A percentile compares a stretch with the other conserved stretches of the same genome.
Conservation (phyloP, 2,888 invertebrate species). For the Margaritifera margaritifera region DNA sequence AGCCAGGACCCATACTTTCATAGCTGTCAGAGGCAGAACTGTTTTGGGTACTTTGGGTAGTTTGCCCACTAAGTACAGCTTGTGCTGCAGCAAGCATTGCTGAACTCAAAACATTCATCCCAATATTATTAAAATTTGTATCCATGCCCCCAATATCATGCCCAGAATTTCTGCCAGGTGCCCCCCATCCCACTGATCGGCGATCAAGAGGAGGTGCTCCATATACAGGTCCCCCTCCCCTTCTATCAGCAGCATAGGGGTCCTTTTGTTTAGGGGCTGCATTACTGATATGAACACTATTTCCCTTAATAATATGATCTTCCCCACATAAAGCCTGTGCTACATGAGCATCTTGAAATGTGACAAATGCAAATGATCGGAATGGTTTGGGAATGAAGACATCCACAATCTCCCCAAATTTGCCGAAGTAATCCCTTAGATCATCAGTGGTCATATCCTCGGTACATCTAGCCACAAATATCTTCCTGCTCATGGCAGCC, state of each 20-base stretch:
- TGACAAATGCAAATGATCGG: constrained; percentile 83
- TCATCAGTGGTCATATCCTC: constrained; percentile 93
- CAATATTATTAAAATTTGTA: constrained; percentile 45
- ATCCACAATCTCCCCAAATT: constrained; percentile 94
- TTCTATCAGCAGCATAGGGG: constrained; percentile 1
- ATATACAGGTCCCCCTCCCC: constrained; percentile 9
- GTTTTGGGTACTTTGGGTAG: constrained; percentile 8
- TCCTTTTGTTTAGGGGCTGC: constrained; percentile 66
- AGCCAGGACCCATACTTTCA: constrained; percentile 34
- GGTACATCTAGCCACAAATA: constrained; percentile 94
- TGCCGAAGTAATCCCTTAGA: constrained; percentile 86
- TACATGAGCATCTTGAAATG: constrained; percentile 91
- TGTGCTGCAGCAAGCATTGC: constrained; percentile 66
- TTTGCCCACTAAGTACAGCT: constrained; percentile 57
- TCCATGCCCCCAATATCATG: constrained; percentile 17
- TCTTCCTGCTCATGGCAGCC: constrained; percentile 78
- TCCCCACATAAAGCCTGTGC: constrained; percentile 92
- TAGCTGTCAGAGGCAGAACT: constrained; percentile 19
- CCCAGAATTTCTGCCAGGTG: constrained; percentile 10
- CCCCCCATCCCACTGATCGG: constrained; percentile 8
- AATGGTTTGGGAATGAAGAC: constrained; percentile 97
- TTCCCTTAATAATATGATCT: constrained; percentile 93
- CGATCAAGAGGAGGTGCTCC: background rate
- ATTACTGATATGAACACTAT: constrained; percentile 77
- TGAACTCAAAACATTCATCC: constrained; percentile 62